phyloP scores from a whole-genome alignment of 2,113 vertebrate genomes.

The Alosa alosa region DNA sequence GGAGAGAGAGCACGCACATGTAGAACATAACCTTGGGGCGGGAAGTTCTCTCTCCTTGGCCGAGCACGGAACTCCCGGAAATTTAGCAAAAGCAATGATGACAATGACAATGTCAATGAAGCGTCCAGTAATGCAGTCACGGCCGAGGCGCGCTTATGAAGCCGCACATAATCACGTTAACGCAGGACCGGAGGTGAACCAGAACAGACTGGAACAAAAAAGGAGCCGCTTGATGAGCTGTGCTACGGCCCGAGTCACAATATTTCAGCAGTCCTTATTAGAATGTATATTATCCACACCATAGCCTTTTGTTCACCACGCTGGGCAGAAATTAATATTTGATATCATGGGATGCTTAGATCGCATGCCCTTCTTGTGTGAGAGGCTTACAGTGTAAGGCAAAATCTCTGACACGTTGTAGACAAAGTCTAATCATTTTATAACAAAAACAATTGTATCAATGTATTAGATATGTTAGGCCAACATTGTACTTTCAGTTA shows the following conservation, averaged over 20 bases:
- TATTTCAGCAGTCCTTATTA: not conserved
- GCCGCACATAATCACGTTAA: slow-evolving; percentile 53
- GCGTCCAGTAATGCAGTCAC: slow-evolving; percentile 68
- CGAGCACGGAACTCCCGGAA: slow-evolving; percentile 48
- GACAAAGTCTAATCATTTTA: too few species aligned
- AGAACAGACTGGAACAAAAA: not conserved
- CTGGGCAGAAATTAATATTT: not conserved
- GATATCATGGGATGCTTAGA: not conserved
- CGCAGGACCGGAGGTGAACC: not conserved
- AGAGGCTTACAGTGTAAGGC: not conserved
- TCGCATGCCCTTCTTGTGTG: not conserved
- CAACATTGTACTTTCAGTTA: too few species aligned
- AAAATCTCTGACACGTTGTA: not conserved
- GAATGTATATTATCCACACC: not conserved
- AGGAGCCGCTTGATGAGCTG: not conserved
- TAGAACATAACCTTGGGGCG: slow-evolving; percentile 55
- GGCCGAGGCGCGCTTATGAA: slow-evolving; percentile 49
- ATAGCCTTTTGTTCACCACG: not conserved
- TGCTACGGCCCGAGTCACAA: not conserved
- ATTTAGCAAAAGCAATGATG: slow-evolving; percentile 66
- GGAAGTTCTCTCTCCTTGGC: slow-evolving; percentile 50
- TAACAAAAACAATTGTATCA: too few species aligned
- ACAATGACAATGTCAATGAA: slow-evolving; percentile 62
- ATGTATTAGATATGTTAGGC: too few species aligned
- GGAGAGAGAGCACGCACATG: not conserved